phyloP scores from a whole-genome alignment of 2,113 vertebrate species.

The Globicephala melas region DNA sequence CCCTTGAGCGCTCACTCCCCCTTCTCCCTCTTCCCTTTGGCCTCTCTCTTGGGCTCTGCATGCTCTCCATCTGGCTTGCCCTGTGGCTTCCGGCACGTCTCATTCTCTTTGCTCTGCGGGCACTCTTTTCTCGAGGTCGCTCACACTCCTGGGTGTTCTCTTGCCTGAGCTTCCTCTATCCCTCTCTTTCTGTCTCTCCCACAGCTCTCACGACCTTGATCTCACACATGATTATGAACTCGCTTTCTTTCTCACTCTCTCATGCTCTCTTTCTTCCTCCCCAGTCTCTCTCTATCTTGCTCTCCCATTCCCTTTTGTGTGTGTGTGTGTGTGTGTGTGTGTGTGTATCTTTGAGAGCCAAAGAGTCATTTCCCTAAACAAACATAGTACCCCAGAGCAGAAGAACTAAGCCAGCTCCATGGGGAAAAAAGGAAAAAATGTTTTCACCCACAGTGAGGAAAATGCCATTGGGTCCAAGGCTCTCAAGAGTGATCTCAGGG shows the following conservation, averaged over 20 bases:
- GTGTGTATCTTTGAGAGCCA: not conserved
- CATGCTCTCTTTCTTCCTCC: not conserved
- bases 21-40: not conserved
- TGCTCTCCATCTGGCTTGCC: not conserved
- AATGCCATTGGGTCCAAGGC: not conserved
- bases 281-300: not conserved
- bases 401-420: not conserved
- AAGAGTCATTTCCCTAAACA: conserved; percentile 36
- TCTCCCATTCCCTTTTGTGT: not conserved
- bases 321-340: too few species aligned
- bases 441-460: not conserved
- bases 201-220: not conserved
- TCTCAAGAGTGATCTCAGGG: not conserved
- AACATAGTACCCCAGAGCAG: not conserved
- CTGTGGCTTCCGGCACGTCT: not conserved
- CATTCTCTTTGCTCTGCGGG: not conserved
- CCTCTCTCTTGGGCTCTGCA: not conserved
- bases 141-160: not conserved
- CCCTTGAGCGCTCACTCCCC: not conserved
- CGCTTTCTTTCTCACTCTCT: not conserved
- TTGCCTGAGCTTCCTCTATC: not conserved
- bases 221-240: not conserved
- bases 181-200: not conserved
- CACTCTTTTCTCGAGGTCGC: not conserved
- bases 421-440: not conserved